Percentiles rank a stretch among this genome's conserved stretches.
Evolutionary conservation across 1,140 invertebrate species (phyloP).

Genomic region (Oncopodura yosiiana): DNA sequence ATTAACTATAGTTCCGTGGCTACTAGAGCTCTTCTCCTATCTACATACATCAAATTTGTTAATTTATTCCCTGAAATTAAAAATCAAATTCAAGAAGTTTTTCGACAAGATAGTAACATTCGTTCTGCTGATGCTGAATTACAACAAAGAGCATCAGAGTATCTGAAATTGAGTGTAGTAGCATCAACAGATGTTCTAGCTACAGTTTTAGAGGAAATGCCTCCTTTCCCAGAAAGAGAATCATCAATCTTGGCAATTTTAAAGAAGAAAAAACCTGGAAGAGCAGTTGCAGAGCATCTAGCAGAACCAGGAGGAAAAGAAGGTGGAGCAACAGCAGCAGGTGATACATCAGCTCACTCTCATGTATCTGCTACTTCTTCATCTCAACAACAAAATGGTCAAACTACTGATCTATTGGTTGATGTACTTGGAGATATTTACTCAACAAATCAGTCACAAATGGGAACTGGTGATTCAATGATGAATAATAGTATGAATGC

Average conservation of each 20-base stretch:
- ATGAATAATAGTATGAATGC: neutral
- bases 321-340: constrained; percentile 63
- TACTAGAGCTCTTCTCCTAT: constrained; percentile 88
- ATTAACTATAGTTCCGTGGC: too few relatives aligned
- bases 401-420: constrained; percentile 65
- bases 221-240: constrained; percentile 97
- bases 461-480: constrained; percentile 37
- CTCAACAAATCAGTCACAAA: constrained; percentile 27
- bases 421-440: constrained; percentile 86
- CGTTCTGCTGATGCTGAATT: constrained; percentile 95
- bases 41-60: constrained; percentile 98
- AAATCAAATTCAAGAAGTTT: constrained; percentile 89
- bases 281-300: constrained; percentile 66
- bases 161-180: constrained; percentile 90
- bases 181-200: constrained; percentile 94
- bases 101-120: constrained; percentile 90
- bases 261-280: constrained; percentile 94
- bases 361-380: constrained; percentile 65
- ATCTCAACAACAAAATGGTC: constrained; percentile 36
- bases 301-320: constrained; percentile 43
- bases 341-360: constrained; percentile 28
- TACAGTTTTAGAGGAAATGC: constrained; percentile 99
- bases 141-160: constrained; percentile 96
- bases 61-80: constrained; percentile 99
- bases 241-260: constrained; percentile 94